These are phyloP conservation scores for Anseranas semipalmata DNA, from an alignment of 2,113 vertebrate genomes.

Conservation along the genomic window DNA sequence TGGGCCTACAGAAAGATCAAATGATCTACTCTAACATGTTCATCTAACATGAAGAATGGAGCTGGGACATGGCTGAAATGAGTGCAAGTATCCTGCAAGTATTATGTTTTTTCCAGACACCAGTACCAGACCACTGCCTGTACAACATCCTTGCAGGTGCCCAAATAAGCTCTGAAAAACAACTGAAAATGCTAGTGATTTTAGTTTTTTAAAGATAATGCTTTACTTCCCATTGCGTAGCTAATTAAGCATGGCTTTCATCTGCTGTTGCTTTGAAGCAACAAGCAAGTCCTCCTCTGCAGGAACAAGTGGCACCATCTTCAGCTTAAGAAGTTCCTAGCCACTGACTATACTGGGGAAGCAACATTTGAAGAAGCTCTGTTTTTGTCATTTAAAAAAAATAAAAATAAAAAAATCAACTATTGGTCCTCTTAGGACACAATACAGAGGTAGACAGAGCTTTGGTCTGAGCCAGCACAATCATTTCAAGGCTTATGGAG, in stretches of 20 bases:
- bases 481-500: neutral
- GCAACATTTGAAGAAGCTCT: neutral
- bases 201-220: neutral
- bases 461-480: neutral
- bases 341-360: neutral
- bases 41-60: neutral
- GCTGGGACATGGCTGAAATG: neutral
- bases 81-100: neutral
- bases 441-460: neutral
- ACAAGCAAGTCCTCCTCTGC: neutral
- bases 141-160: neutral
- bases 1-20: neutral
- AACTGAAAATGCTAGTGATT: neutral
- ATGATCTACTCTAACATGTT: neutral
- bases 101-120: neutral
- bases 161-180: neutral
- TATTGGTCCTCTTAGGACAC: neutral
- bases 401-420: too few relatives aligned
- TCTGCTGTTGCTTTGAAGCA: neutral
- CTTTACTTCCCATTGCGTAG: neutral
- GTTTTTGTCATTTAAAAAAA: too few relatives aligned
- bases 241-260: neutral
- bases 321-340: neutral
- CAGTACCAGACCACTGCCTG: neutral
- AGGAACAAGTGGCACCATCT: neutral